phyloP scores from a whole-genome alignment of 2,888 invertebrate species.

The Lasioglossum calceatum region DNA sequence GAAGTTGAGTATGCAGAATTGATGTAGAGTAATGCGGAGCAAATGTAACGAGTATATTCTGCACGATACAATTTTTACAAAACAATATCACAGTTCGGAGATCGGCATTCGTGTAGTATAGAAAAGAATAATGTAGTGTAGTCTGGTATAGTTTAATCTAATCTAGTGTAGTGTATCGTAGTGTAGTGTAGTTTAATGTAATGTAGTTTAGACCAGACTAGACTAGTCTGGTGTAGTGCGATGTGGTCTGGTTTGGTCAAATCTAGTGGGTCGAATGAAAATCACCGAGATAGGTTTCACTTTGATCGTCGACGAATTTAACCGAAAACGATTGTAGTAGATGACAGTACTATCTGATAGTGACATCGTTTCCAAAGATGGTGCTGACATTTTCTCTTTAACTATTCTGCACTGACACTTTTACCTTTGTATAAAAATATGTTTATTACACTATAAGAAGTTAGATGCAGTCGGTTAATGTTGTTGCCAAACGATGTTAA shows the following conservation, averaged over 20 bases:
- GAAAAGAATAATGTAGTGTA: slow-evolving; percentile 15
- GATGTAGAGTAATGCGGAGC: background rate
- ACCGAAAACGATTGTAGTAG: too few relatives aligned
- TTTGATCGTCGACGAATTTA: too few relatives aligned
- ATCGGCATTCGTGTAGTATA: slow-evolving; percentile 75
- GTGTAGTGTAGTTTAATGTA: background rate
- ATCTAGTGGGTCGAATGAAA: background rate
- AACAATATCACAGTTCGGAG: slow-evolving; percentile 84
- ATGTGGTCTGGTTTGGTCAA: background rate
- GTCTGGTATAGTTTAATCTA: background rate
- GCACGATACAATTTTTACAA: slow-evolving; percentile 81
- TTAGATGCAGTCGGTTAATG: too few relatives aligned
- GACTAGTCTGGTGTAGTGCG: background rate
- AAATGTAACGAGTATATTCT: slow-evolving; percentile 67
- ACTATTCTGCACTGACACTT: too few relatives aligned
- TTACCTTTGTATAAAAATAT: too few relatives aligned
- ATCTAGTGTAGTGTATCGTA: background rate
- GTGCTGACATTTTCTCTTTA: too few relatives aligned
- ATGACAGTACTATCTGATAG: too few relatives aligned
- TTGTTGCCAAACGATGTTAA: too few relatives aligned
- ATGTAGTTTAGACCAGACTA: background rate
- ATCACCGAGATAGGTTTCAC: too few relatives aligned
- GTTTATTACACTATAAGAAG: too few relatives aligned
- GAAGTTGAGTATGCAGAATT: background rate
- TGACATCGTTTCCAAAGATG: too few relatives aligned